Evolutionary conservation across 2,797 vertebrate species (phyloP).

Genomic region (Ceryle rudis): DNA sequence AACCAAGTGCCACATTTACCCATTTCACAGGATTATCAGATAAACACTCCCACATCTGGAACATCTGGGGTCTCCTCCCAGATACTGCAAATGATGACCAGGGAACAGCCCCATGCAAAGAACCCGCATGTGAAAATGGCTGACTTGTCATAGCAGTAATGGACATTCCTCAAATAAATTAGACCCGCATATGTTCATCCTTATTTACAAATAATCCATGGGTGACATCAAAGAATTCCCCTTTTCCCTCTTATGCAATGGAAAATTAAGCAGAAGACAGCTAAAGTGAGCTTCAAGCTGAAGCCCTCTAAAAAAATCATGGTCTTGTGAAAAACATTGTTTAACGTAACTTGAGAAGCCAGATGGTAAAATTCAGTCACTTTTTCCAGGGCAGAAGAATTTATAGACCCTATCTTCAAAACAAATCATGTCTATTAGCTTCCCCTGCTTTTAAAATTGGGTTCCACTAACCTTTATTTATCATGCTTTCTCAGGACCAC

Average conservation of each 20-base stretch:
- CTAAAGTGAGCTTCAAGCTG: not conserved
- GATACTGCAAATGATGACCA: not conserved
- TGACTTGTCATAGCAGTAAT: not conserved
- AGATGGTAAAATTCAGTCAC: not conserved
- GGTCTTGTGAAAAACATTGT: not conserved
- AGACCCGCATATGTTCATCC: not conserved
- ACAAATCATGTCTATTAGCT: not conserved
- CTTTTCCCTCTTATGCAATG: not conserved
- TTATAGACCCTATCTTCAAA: not conserved
- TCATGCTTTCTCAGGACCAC: not conserved
- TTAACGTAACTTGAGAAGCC: not conserved
- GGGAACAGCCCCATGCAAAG: fast-evolving
- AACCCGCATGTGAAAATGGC: not conserved
- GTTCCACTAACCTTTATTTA: not conserved
- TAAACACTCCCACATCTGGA: not conserved
- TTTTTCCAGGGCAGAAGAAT: not conserved
- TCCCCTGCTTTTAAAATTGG: not conserved
- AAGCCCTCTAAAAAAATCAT: not conserved
- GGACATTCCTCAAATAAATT: not conserved
- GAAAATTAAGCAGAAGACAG: not conserved
- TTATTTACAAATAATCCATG: not conserved
- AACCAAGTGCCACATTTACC: not conserved
- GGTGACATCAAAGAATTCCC: not conserved
- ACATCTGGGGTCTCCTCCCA: not conserved
- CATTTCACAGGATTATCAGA: not conserved